Evolutionary conservation across 2,888 invertebrate species (phyloP).

Genomic region (Mayetiola destructor): DNA sequence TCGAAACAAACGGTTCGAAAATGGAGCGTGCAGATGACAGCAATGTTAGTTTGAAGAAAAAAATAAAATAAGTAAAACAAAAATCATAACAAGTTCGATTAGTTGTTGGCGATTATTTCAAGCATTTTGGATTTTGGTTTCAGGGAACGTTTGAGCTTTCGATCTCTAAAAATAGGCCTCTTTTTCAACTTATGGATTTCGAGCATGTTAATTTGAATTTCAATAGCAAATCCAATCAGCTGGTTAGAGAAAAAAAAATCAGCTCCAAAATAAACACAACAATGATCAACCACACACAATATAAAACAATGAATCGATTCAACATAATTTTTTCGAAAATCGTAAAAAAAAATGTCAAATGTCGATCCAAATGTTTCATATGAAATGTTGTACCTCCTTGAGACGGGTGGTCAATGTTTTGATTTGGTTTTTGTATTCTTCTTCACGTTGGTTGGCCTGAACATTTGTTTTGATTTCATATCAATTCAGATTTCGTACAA

Average conservation of each 20-base stretch:
- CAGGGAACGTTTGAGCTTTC: neutral
- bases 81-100: neutral
- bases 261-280: neutral
- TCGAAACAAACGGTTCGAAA: neutral
- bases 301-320: neutral
- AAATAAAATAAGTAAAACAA: neutral
- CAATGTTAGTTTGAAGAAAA: neutral
- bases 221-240: no score
- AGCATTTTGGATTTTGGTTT: neutral
- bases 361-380: neutral
- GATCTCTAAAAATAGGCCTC: no score
- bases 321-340: neutral
- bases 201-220: no score
- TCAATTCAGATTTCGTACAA: no score
- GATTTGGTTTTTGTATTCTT: slow-evolving; percentile 99
- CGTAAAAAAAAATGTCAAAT: no score
- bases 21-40: neutral
- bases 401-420: slow-evolving; percentile 96
- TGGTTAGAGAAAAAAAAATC: neutral
- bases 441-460: slow-evolving; percentile 99
- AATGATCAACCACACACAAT: neutral
- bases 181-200: no score
- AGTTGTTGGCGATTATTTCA: neutral
- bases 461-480: no score
- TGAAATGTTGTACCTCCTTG: slow-evolving; percentile 85